phyloP scores from a whole-genome alignment of 1,140 invertebrate genomes.

The Hylaeus anthracinus region DNA sequence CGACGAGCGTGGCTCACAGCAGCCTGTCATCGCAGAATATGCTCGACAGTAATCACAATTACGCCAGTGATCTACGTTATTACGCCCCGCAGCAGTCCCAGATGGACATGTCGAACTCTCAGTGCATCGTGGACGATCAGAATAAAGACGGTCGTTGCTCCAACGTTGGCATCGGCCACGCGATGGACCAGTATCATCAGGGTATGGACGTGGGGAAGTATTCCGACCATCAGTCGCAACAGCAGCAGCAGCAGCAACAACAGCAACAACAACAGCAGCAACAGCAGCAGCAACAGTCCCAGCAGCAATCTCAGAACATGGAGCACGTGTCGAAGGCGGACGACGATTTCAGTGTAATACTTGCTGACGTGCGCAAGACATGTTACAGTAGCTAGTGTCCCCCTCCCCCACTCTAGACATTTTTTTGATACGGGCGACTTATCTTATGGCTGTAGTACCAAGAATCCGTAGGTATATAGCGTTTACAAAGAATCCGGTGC shows the following conservation, averaged over 20 bases:
- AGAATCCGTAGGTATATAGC: slow-evolving; percentile 10
- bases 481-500: slow-evolving; percentile 38
- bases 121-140: slow-evolving; percentile 77
- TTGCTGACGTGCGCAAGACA: slow-evolving; percentile 91
- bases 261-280: slow-evolving; percentile 79
- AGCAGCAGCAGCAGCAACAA: slow-evolving; percentile 67
- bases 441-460: slow-evolving; percentile 21
- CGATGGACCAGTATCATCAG: slow-evolving; percentile 76
- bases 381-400: slow-evolving; percentile 89
- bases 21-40: slow-evolving; percentile 74
- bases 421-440: not conserved
- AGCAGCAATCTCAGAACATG: slow-evolving; percentile 71
- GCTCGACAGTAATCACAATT: slow-evolving; percentile 81
- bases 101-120: slow-evolving; percentile 72
- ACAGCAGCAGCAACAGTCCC: slow-evolving; percentile 75
- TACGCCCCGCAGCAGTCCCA: slow-evolving; percentile 72
- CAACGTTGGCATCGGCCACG: slow-evolving; percentile 66
- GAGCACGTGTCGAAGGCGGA: slow-evolving; percentile 84
- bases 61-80: slow-evolving; percentile 79
- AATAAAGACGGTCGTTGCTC: slow-evolving; percentile 73
- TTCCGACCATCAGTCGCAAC: slow-evolving; percentile 79
- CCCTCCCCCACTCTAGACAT: not conserved
- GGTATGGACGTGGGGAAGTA: slow-evolving; percentile 75
- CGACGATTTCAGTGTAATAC: slow-evolving; percentile 92
- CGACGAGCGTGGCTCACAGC: slow-evolving; percentile 70